phyloP scores from a whole-genome alignment of 1,140 invertebrate species.

The Heliconius hermathena region DNA sequence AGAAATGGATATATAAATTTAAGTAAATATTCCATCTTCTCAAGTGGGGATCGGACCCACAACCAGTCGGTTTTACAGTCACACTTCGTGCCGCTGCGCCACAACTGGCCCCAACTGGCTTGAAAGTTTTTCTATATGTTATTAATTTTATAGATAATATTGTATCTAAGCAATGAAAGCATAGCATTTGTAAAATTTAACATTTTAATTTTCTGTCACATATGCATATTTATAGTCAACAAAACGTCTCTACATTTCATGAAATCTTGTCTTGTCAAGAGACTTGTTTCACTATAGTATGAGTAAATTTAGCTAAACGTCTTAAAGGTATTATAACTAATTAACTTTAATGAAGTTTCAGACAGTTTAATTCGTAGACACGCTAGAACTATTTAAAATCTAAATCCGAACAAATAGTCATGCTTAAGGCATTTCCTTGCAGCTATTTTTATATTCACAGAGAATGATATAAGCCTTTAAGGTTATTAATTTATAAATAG shows the following conservation, averaged over 20 bases:
- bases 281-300: background rate
- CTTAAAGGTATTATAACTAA: background rate
- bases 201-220: too few relatives aligned
- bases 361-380: slow-evolving; percentile 60
- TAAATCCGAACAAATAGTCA: slow-evolving; percentile 42
- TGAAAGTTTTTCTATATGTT: too few relatives aligned
- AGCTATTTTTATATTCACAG: slow-evolving; percentile 43
- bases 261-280: background rate
- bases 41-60: too few relatives aligned
- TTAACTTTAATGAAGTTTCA: slow-evolving; percentile 55
- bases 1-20: too few relatives aligned
- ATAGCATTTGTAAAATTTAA: too few relatives aligned
- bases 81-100: too few relatives aligned
- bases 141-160: too few relatives aligned
- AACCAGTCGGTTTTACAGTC: too few relatives aligned
- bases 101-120: too few relatives aligned
- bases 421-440: slow-evolving; percentile 47
- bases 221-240: background rate
- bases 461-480: background rate
- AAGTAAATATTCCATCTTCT: too few relatives aligned
- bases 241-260: background rate
- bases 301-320: background rate
- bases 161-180: too few relatives aligned
- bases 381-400: slow-evolving; percentile 39
- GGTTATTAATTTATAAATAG: background rate